phyloP scores from a whole-genome alignment of 1,140 invertebrate species.

The Microplitis demolitor region DNA sequence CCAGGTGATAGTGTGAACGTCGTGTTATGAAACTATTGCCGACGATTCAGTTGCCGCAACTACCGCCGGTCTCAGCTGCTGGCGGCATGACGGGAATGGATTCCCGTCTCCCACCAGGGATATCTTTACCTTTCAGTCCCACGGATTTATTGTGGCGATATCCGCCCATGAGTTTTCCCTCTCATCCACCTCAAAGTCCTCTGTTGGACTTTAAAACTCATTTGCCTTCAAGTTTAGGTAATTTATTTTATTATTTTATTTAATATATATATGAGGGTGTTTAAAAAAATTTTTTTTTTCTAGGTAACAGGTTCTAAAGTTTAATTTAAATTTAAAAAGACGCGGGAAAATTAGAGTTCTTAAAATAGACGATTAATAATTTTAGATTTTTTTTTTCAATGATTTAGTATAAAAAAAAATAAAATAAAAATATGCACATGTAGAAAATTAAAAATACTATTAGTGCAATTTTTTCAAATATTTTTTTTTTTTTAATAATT shows the following conservation, averaged over 20 bases:
- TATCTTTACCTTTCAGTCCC: constrained; percentile 73
- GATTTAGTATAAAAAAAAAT: no score
- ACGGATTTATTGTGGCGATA: constrained; percentile 83
- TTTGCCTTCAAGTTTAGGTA: constrained; percentile 74
- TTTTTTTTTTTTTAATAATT: no score
- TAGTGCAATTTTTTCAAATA: no score
- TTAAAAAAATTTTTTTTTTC: no score
- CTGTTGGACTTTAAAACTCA: constrained; percentile 86
- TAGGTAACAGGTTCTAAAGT: no score
- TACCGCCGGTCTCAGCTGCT: constrained; percentile 66
- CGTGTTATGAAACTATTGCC: constrained; percentile 71
- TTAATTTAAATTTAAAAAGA: no score
- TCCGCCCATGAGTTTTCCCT: constrained; percentile 70
- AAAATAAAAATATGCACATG: no score
- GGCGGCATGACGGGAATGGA: constrained; percentile 63
- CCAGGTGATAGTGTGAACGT: constrained; percentile 24
- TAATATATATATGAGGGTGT: no score
- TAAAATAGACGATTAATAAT: no score
- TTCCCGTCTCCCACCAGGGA: constrained; percentile 67
- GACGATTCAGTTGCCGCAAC: constrained; percentile 62
- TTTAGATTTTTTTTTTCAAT: no score
- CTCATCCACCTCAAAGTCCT: constrained; percentile 69
- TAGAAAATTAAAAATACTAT: no score
- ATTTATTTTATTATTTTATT: constrained; percentile 23
- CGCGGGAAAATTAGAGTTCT: no score